These are phyloP conservation scores for Threskiornis aethiopicus DNA, from an alignment of 2,797 vertebrate species.

Conservation along the genomic window DNA sequence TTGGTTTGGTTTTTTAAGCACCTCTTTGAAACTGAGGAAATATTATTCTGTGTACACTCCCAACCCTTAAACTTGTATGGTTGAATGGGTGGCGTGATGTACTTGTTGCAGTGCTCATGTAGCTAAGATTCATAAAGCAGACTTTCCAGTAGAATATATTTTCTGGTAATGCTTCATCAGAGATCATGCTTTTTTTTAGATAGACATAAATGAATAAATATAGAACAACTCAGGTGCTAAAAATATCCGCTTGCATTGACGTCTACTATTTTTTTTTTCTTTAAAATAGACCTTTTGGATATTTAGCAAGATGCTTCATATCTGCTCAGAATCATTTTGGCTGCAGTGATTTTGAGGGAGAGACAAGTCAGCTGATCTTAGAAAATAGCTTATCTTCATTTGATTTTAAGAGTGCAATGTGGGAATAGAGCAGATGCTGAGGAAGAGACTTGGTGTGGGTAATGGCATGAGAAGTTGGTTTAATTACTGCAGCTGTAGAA, in stretches of 20 bases:
- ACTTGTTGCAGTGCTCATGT: background rate
- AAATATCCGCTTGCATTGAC: slow-evolving; percentile 25
- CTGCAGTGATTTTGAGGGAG: background rate
- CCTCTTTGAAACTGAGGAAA: background rate
- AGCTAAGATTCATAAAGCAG: background rate
- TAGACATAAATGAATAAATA: slow-evolving; percentile 42
- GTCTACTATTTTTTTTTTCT: background rate
- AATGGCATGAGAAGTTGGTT: slow-evolving; percentile 17
- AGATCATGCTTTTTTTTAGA: background rate
- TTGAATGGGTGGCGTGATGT: background rate
- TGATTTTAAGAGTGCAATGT: background rate
- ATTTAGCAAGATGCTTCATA: slow-evolving; percentile 4
- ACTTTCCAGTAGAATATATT: background rate
- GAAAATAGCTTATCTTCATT: slow-evolving; percentile 38
- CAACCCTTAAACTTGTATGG: background rate
- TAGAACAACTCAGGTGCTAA: slow-evolving; percentile 15
- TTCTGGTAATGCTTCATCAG: slow-evolving; percentile 6
- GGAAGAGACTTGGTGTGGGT: slow-evolving; percentile 14
- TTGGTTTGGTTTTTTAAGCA: background rate
- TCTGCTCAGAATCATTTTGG: slow-evolving; percentile 3
- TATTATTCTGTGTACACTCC: background rate
- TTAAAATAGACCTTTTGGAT: slow-evolving; percentile 20
- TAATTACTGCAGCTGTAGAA: slow-evolving; percentile 51
- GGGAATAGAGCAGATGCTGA: slow-evolving; percentile 6
- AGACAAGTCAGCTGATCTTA: slow-evolving; percentile 15